Percentiles rank a stretch among this genome's conserved stretches.
phyloP scores from a whole-genome alignment of 1,140 invertebrate species.

The Maconellicoccus hirsutus region DNA sequence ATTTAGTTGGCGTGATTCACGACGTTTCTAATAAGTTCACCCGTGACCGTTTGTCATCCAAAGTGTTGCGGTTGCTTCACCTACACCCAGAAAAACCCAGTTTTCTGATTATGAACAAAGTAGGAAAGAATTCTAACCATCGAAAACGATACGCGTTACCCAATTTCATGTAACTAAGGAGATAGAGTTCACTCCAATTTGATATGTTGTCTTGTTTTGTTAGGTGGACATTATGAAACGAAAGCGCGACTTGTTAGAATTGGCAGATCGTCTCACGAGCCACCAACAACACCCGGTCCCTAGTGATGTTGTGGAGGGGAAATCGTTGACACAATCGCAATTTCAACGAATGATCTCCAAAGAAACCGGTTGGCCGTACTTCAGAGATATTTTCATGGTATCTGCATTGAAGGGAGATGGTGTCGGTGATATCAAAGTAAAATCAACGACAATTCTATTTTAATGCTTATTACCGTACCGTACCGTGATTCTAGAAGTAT shows the following conservation, averaged over 20 bases:
- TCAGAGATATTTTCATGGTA: conserved; percentile 76
- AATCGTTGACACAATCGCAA: background rate
- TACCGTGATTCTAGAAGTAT: background rate
- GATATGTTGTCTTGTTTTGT: conserved; percentile 26
- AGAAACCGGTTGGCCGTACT: conserved; percentile 53
- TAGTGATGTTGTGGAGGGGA: conserved; percentile 2
- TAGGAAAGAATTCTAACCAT: too few species aligned
- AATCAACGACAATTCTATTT: background rate
- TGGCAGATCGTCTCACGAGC: conserved; percentile 54
- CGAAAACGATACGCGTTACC: conserved; percentile 25
- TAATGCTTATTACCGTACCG: background rate
- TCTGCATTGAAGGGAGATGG: conserved; percentile 70
- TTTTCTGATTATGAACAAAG: conserved; percentile 81
- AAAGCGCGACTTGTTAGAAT: conserved; percentile 58
- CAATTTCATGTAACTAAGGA: conserved; percentile 2
- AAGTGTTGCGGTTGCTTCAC: conserved; percentile 56
- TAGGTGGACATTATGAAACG: conserved; percentile 66
- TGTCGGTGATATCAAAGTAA: conserved; percentile 59
- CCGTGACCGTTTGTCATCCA: conserved; percentile 50
- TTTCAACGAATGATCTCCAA: background rate
- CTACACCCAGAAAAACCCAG: conserved; percentile 49
- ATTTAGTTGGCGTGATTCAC: conserved; percentile 74
- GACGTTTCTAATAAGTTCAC: conserved; percentile 63
- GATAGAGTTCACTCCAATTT: background rate
- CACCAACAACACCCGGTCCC: conserved; percentile 37